Evolutionary conservation across 2,888 invertebrate genomes (phyloP).

Genomic region (Pterostichus madidus): DNA sequence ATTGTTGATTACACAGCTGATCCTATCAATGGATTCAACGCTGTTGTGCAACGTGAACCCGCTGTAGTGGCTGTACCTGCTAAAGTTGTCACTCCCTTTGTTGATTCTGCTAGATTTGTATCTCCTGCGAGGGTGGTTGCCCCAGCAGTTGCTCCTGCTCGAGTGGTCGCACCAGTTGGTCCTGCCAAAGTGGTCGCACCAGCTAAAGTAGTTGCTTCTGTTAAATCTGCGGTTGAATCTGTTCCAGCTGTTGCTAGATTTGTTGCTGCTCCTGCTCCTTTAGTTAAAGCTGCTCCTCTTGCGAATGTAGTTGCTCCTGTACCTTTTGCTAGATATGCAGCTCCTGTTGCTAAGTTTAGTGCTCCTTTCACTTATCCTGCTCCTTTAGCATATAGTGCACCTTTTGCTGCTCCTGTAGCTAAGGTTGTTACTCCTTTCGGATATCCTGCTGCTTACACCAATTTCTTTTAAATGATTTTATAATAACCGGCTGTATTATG

Average conservation of each 20-base stretch:
- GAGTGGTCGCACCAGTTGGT: constrained; percentile 58
- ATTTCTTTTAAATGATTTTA: constrained; percentile 43
- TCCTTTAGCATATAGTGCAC: constrained; percentile 25
- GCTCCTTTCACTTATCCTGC: constrained; percentile 61
- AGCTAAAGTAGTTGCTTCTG: constrained; percentile 59
- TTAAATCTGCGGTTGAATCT: constrained; percentile 43
- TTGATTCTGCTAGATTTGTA: constrained; percentile 55
- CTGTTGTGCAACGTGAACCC: constrained; percentile 79
- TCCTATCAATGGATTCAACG: constrained; percentile 79
- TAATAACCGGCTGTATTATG: background rate
- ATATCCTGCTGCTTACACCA: constrained; percentile 46
- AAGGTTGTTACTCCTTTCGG: constrained; percentile 7
- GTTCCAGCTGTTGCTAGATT: constrained; percentile 49
- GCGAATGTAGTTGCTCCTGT: constrained; percentile 58
- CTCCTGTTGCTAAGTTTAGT: constrained; percentile 62
- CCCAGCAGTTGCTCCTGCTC: constrained; percentile 61
- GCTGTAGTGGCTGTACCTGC: constrained; percentile 75
- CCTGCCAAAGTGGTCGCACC: constrained; percentile 59
- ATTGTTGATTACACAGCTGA: constrained; percentile 82
- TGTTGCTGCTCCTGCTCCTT: constrained; percentile 59
- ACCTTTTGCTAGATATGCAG: constrained; percentile 56
- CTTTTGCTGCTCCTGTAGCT: constrained; percentile 66
- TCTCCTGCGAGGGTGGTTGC: constrained; percentile 20
- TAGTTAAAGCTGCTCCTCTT: constrained; percentile 59
- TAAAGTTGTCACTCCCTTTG: constrained; percentile 68